Evolutionary conservation across 1,140 invertebrate genomes (phyloP).

Genomic region (Scaptomyza pallida): DNA sequence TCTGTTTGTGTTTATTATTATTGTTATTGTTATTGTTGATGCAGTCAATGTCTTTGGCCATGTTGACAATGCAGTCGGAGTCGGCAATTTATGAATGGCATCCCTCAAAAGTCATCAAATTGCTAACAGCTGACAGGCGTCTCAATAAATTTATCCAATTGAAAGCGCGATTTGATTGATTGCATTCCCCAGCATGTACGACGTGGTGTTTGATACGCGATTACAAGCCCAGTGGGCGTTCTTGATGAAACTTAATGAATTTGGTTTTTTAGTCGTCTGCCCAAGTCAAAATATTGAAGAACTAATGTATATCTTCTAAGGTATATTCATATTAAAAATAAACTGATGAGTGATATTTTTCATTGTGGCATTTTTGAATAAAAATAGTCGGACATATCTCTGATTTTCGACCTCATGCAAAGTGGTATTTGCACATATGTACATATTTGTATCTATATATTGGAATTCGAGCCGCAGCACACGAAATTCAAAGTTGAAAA

Average conservation of each 20-base stretch:
- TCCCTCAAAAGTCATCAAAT: slow-evolving; percentile 29
- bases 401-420: slow-evolving; percentile 44
- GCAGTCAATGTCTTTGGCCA: slow-evolving; percentile 11
- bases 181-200: slow-evolving; percentile 43
- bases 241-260: neutral
- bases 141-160: slow-evolving; percentile 66
- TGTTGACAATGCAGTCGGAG: slow-evolving; percentile 41
- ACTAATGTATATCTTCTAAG: neutral
- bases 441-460: slow-evolving; percentile 7
- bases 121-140: slow-evolving; percentile 35
- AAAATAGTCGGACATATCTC: slow-evolving; percentile 63
- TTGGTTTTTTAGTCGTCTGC: neutral
- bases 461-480: slow-evolving; percentile 28
- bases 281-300: slow-evolving; percentile 3
- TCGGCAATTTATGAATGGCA: slow-evolving; percentile 27
- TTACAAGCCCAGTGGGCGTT: slow-evolving; percentile 23
- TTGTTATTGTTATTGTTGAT: slow-evolving; percentile 18
- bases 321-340: slow-evolving; percentile 18
- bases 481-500: slow-evolving; percentile 53
- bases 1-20: slow-evolving; percentile 43
- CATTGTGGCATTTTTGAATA: slow-evolving; percentile 62
- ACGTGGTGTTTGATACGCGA: slow-evolving; percentile 6
- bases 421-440: slow-evolving; percentile 6
- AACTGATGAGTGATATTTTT: slow-evolving; percentile 63
- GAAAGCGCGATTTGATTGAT: slow-evolving; percentile 69